Percentiles rank a stretch among this genome's conserved stretches.
Evolutionary conservation across 2,113 vertebrate genomes (phyloP).

Genomic region (Proteles cristata): DNA sequence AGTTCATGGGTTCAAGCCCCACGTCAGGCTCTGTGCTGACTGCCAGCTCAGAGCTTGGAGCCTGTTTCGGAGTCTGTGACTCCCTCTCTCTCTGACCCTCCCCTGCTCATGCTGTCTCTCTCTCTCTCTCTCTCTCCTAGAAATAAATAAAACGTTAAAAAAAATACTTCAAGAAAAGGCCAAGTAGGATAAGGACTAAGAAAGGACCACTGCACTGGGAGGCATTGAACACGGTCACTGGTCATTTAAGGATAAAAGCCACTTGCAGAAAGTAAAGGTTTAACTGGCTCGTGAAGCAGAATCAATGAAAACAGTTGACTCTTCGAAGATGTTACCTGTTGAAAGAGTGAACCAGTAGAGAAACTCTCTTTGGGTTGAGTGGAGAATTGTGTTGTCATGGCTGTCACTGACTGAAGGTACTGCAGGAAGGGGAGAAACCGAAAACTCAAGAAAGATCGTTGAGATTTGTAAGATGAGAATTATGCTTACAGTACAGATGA

Average conservation of each 20-base stretch:
- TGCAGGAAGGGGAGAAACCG: not conserved
- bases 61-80: too few relatives aligned
- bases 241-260: conserved; percentile 17
- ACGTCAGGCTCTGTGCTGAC: too few relatives aligned
- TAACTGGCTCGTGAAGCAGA: not conserved
- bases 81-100: too few relatives aligned
- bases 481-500: not conserved
- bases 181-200: not conserved
- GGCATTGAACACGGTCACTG: not conserved
- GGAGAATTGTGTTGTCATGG: not conserved
- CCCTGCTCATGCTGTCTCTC: too few relatives aligned
- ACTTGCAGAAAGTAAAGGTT: not conserved
- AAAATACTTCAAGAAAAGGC: not conserved
- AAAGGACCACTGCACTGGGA: not conserved
- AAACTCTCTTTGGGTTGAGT: not conserved
- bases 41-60: too few relatives aligned
- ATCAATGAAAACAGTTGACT: not conserved
- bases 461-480: not conserved
- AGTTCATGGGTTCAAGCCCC: too few relatives aligned
- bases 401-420: not conserved
- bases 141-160: too few relatives aligned
- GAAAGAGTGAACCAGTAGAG: not conserved
- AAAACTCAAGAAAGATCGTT: not conserved
- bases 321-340: not conserved
- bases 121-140: too few relatives aligned